phyloP scores from a whole-genome alignment of 2,113 vertebrate genomes.

The Theropithecus gelada region DNA sequence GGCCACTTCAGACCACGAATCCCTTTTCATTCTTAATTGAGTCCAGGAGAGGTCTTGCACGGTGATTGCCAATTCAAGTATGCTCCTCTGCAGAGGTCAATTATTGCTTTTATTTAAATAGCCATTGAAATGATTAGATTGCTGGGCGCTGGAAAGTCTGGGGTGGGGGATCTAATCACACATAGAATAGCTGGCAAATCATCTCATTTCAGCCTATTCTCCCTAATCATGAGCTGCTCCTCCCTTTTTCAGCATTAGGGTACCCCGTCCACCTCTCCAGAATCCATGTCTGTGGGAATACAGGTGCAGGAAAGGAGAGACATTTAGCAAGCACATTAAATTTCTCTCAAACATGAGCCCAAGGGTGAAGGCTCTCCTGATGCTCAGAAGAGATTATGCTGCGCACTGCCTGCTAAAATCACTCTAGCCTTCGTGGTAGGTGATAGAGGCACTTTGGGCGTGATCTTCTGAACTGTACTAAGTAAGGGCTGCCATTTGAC shows the following conservation, averaged over 20 bases:
- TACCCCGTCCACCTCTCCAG: fast-evolving
- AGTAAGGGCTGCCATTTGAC: not conserved
- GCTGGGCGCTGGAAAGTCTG: fast-evolving
- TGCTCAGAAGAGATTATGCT: not conserved
- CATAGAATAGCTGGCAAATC: not conserved
- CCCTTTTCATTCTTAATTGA: not conserved
- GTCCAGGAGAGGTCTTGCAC: not conserved
- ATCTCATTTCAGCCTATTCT: not conserved
- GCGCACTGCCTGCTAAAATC: not conserved
- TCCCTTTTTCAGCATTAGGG: not conserved
- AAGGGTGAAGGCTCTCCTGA: not conserved
- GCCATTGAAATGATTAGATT: not conserved
- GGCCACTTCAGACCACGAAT: not conserved
- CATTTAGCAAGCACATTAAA: fast-evolving
- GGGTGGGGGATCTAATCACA: not conserved
- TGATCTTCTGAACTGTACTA: not conserved
- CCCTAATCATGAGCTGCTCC: not conserved
- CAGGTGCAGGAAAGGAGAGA: not conserved
- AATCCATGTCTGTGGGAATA: not conserved
- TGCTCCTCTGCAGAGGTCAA: not conserved
- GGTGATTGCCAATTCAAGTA: fast-evolving
- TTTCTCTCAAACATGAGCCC: not conserved
- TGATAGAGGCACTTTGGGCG: not conserved
- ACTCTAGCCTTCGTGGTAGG: fast-evolving
- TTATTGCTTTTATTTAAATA: not conserved